phyloP scores from a whole-genome alignment of 1,140 invertebrate genomes.

The silkworm (Bombyx mori) region DNA sequence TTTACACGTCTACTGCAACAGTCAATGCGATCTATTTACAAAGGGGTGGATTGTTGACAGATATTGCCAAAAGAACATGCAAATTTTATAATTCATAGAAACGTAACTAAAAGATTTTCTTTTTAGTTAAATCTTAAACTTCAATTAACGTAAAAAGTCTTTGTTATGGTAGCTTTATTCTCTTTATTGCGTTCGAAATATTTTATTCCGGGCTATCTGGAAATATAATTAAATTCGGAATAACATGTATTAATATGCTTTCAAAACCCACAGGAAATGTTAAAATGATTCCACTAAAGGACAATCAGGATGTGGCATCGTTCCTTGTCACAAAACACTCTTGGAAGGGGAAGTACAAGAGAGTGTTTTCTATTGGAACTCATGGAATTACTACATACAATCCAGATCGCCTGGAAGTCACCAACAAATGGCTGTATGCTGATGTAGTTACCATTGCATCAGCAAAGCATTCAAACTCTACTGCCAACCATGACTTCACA shows the following conservation, averaged over 20 bases:
- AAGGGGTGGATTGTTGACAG: conserved; percentile 52
- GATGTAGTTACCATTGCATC: conserved; percentile 86
- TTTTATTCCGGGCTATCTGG: too few species aligned
- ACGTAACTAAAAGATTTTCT: background rate
- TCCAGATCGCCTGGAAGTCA: conserved; percentile 90
- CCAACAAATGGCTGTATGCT: conserved; percentile 93
- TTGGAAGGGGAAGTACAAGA: conserved; percentile 98
- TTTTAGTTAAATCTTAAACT: too few species aligned
- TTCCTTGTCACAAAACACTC: conserved; percentile 97
- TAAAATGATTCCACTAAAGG: conserved; percentile 87
- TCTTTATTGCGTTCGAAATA: too few species aligned
- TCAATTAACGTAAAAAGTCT: too few species aligned
- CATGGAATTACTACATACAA: conserved; percentile 98
- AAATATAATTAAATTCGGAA: too few species aligned
- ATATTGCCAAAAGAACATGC: background rate
- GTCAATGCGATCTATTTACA: conserved; percentile 49
- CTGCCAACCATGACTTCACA: conserved; percentile 81
- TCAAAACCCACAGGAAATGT: conserved; percentile 56
- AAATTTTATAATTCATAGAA: background rate
- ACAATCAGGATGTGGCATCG: conserved; percentile 93
- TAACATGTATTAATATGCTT: too few species aligned
- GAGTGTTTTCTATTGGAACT: conserved; percentile 97
- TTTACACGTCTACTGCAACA: conserved; percentile 60
- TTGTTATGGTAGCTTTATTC: too few species aligned
- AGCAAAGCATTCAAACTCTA: conserved; percentile 68